Percentiles rank a stretch among this genome's conserved stretches.
Conservation (phyloP, 1,140 invertebrate species). For the Drosophila tani region DNA sequence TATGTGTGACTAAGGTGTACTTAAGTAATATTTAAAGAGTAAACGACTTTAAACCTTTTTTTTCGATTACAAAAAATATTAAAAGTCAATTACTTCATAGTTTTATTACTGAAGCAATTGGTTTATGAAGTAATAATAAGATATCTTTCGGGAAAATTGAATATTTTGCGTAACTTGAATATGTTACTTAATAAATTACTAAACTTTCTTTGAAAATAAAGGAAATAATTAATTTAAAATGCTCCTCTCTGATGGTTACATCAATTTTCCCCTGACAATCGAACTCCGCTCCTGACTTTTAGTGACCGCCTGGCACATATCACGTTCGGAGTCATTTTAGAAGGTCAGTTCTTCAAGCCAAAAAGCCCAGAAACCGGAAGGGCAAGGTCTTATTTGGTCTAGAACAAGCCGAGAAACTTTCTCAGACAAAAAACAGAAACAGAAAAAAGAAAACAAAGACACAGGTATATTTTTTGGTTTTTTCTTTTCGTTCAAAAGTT, state of each 20-base stretch:
- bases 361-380: constrained; percentile 41
- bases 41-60: too few species aligned
- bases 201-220: background rate
- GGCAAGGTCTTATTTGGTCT: constrained; percentile 54
- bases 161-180: too few species aligned
- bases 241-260: background rate
- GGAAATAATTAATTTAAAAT: background rate
- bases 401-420: constrained; percentile 59
- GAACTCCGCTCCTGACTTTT: constrained; percentile 27
- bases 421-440: background rate
- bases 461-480: constrained; percentile 19
- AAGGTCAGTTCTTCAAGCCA: constrained; percentile 45
- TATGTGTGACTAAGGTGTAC: background rate
- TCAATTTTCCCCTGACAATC: background rate
- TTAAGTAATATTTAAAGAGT: background rate
- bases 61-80: background rate
- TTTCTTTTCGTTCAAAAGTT: constrained; percentile 31
- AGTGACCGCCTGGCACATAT: constrained; percentile 58
- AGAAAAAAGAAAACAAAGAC: constrained; percentile 16
- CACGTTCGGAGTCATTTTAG: constrained; percentile 37
- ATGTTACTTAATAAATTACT: background rate
- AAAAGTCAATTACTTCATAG: background rate
- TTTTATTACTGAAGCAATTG: background rate
- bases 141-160: background rate
- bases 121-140: background rate